Conservation (phyloP, 1,140 invertebrate genomes). For the Colletes gigas region DNA sequence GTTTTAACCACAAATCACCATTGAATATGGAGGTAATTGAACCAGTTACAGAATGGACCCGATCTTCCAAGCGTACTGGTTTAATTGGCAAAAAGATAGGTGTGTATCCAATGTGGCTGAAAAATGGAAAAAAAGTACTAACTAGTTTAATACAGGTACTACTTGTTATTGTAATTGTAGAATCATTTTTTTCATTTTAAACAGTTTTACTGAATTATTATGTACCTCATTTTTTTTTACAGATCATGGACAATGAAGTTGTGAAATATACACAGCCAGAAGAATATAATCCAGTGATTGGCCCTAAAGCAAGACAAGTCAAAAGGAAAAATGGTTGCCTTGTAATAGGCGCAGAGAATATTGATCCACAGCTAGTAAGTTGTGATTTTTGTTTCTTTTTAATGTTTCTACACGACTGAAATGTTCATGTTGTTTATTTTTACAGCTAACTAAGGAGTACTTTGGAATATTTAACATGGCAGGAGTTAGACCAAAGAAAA, state of each 20-base stretch:
- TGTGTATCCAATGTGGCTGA: constrained; percentile 94
- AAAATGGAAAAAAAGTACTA: constrained; percentile 89
- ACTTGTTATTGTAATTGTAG: not conserved
- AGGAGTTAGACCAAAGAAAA: constrained; percentile 94
- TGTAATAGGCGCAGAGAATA: constrained; percentile 93
- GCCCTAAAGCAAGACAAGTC: constrained; percentile 69
- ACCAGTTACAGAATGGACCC: constrained; percentile 84
- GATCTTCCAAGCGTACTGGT: constrained; percentile 87
- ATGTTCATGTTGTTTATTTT: constrained; percentile 26
- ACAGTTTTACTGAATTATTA: not conserved
- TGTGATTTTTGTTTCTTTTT: not conserved
- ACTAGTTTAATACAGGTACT: constrained; percentile 93
- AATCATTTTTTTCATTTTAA: not conserved
- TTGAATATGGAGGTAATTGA: constrained; percentile 83
- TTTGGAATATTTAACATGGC: constrained; percentile 91
- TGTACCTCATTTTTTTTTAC: constrained; percentile 68
- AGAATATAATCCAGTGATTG: constrained; percentile 84
- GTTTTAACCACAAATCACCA: constrained; percentile 68
- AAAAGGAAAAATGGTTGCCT: constrained; percentile 85
- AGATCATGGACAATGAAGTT: constrained; percentile 98
- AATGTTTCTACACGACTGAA: not conserved
- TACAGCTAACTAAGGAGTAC: constrained; percentile 92
- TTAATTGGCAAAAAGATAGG: constrained; percentile 97
- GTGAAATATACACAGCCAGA: constrained; percentile 95
- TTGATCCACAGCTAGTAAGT: constrained; percentile 88